Evolutionary conservation across 1,140 invertebrate genomes (phyloP).

Genomic region (Oryctes rhinoceros): DNA sequence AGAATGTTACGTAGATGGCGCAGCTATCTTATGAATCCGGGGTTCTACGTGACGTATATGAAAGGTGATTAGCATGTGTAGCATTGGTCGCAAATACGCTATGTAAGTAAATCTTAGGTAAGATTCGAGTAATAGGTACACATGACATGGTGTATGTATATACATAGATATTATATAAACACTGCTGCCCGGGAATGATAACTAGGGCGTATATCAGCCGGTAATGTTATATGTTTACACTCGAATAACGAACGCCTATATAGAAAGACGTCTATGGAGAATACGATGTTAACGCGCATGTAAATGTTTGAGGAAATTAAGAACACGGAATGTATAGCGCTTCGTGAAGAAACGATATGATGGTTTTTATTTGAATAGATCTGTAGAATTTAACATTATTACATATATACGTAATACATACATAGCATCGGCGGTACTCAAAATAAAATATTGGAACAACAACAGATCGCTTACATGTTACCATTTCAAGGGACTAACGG

Average conservation of each 20-base stretch:
- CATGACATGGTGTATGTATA: too few relatives aligned
- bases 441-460: too few relatives aligned
- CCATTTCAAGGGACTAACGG: too few relatives aligned
- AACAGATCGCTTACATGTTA: too few relatives aligned
- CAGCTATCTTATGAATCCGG: not conserved
- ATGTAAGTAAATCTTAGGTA: not conserved
- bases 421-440: too few relatives aligned
- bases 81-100: not conserved
- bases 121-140: not conserved
- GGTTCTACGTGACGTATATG: not conserved
- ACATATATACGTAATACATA: too few relatives aligned
- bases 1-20: not conserved
- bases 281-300: too few relatives aligned
- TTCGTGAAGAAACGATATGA: too few relatives aligned
- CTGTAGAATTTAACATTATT: too few relatives aligned
- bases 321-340: too few relatives aligned
- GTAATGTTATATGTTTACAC: constrained; percentile 10
- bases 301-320: too few relatives aligned
- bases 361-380: too few relatives aligned
- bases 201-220: not conserved
- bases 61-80: not conserved
- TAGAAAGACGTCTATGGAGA: not conserved
- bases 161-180: not conserved
- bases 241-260: not conserved
- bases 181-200: not conserved